Conservation (phyloP, 2,888 invertebrate genomes). For the Plebejus argus region DNA sequence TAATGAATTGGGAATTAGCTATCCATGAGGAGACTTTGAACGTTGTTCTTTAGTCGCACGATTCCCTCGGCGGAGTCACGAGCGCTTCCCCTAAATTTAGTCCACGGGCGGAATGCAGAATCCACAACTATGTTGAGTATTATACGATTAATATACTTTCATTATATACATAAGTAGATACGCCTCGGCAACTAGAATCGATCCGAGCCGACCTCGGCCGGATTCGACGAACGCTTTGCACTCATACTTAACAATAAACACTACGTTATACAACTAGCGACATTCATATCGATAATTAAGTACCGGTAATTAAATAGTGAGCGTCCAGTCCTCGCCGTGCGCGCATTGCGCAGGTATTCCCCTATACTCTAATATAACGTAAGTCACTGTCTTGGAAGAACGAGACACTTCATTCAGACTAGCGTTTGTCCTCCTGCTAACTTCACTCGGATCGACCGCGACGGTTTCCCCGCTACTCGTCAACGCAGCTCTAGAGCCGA, state of each 20-base stretch:
- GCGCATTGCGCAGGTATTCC: slow-evolving; percentile 66
- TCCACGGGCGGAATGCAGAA: slow-evolving; percentile 82
- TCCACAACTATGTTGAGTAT: slow-evolving; percentile 81
- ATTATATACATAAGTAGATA: slow-evolving; percentile 79
- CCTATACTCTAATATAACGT: slow-evolving; percentile 50
- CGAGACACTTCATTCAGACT: slow-evolving; percentile 64
- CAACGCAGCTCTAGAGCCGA: slow-evolving; percentile 45
- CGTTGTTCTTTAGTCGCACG: slow-evolving; percentile 30
- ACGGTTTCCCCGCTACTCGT: neutral
- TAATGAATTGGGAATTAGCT: slow-evolving; percentile 71
- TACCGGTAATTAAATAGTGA: slow-evolving; percentile 51
- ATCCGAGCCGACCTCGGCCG: slow-evolving; percentile 66
- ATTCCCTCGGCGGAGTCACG: slow-evolving; percentile 37
- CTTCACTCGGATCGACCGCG: slow-evolving; percentile 1
- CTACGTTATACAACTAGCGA: slow-evolving; percentile 68
- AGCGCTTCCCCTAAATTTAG: slow-evolving; percentile 73
- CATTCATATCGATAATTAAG: slow-evolving; percentile 69
- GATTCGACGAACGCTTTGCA: slow-evolving; percentile 54
- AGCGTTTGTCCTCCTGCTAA: slow-evolving; percentile 51
- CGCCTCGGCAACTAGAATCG: slow-evolving; percentile 69
- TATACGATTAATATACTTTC: slow-evolving; percentile 63
- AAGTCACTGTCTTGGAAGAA: slow-evolving; percentile 65
- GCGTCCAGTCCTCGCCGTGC: slow-evolving; percentile 52
- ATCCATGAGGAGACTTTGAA: slow-evolving; percentile 53
- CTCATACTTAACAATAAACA: slow-evolving; percentile 61